These are phyloP conservation scores for Polyergus mexicanus DNA, from an alignment of 1,140 invertebrate species.

Conservation along the genomic window DNA sequence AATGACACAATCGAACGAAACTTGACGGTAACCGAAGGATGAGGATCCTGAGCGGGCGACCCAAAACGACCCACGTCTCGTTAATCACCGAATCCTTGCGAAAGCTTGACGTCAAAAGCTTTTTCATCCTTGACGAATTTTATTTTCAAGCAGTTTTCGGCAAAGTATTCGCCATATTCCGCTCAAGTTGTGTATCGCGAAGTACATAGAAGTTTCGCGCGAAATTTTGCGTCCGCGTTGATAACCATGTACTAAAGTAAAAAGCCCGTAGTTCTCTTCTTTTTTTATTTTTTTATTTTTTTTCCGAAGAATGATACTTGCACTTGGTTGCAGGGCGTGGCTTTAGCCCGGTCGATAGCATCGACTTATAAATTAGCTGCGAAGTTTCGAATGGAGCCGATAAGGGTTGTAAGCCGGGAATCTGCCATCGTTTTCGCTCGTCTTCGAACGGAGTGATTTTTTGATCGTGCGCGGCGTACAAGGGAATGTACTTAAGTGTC, in stretches of 20 bases:
- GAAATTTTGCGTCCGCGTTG: constrained; percentile 37
- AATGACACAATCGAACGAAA: constrained; percentile 64
- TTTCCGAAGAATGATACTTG: constrained; percentile 15
- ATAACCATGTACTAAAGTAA: constrained; percentile 21
- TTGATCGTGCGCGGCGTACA: constrained; percentile 48
- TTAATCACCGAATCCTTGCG: constrained; percentile 59
- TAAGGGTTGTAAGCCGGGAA: constrained; percentile 51
- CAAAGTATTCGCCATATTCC: constrained; percentile 13
- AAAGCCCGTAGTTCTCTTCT: background rate
- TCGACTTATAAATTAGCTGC: constrained; percentile 53
- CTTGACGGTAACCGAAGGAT: constrained; percentile 34
- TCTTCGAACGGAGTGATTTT: constrained; percentile 52
- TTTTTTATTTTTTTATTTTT: background rate
- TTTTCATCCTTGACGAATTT: constrained; percentile 50
- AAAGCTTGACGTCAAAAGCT: constrained; percentile 56
- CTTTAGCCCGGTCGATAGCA: constrained; percentile 13
- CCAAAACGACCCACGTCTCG: constrained; percentile 44
- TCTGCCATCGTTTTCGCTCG: constrained; percentile 49
- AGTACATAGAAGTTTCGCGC: constrained; percentile 30
- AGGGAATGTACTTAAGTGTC: constrained; percentile 59
- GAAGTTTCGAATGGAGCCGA: constrained; percentile 38
- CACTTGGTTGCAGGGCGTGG: constrained; percentile 29
- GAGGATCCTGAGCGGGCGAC: background rate
- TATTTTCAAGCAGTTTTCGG: constrained; percentile 43
- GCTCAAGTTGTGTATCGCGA: background rate